Evolutionary conservation across 1,140 invertebrate species (phyloP).

Genomic region (Coenobita brevimanus): DNA sequence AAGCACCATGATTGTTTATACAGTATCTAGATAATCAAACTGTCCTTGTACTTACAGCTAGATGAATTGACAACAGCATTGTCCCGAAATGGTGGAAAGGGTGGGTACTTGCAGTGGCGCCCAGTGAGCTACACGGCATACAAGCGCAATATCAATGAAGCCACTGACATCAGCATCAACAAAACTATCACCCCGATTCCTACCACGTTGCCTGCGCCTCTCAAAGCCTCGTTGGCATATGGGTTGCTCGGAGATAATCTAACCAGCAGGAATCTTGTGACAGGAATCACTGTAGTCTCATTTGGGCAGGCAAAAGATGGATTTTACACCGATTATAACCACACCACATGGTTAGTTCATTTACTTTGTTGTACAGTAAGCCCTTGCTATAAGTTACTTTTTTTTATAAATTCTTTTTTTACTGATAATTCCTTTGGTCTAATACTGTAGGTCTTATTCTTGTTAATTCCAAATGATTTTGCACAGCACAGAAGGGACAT

Average conservation of each 20-base stretch:
- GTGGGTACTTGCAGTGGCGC: conserved; percentile 55
- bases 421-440: not conserved
- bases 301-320: conserved; percentile 43
- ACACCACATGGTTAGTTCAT: conserved; percentile 58
- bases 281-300: conserved; percentile 6
- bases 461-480: no score
- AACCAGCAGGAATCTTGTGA: not conserved
- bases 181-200: not conserved
- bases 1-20: no score
- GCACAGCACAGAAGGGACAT: no score
- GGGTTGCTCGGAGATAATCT: conserved; percentile 35
- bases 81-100: not conserved
- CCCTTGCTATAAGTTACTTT: no score
- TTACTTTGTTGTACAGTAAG: no score
- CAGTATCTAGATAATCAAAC: no score
- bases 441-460: no score
- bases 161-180: conserved; percentile 37
- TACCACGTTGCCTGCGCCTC: not conserved
- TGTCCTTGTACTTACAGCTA: no score
- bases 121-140: conserved; percentile 45
- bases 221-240: conserved; percentile 41
- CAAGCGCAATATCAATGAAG: conserved; percentile 9
- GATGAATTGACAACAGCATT: conserved; percentile 20
- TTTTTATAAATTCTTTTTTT: not conserved
- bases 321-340: conserved; percentile 42